These are phyloP conservation scores for Bos javanicus DNA, from an alignment of 2,113 vertebrate genomes.

Conservation along the genomic window DNA sequence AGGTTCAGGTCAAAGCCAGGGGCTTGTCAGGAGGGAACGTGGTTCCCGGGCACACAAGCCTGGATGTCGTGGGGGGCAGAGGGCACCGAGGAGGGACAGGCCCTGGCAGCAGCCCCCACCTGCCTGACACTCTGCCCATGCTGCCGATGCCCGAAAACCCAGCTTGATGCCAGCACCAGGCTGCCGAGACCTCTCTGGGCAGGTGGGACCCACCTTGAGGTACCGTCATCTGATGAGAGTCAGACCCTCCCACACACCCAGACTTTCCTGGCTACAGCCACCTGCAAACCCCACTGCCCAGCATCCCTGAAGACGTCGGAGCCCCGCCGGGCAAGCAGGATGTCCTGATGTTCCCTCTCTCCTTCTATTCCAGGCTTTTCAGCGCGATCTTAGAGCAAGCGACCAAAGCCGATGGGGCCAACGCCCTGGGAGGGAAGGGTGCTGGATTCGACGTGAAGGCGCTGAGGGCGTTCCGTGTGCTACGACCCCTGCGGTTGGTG, in stretches of 20 bases:
- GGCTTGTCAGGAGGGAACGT: not conserved
- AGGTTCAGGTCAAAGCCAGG: not conserved
- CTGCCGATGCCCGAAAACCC: not conserved
- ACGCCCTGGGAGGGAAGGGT: conserved; percentile 96
- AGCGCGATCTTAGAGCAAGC: conserved; percentile 99
- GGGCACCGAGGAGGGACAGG: not conserved
- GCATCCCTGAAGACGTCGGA: not conserved
- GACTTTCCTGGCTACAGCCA: rapidly evolving
- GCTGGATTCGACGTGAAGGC: conserved; percentile 98
- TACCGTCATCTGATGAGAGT: not conserved
- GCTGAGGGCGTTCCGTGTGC: conserved; percentile 95
- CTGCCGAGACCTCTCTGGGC: not conserved
- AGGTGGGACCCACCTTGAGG: not conserved
- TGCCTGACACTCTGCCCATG: not conserved
- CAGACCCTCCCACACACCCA: rapidly evolving
- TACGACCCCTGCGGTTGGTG: conserved; percentile 95
- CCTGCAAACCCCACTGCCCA: not conserved
- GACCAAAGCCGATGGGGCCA: conserved; percentile 95
- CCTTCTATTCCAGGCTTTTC: conserved; percentile 90
- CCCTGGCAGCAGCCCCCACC: not conserved
- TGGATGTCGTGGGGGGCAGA: not conserved
- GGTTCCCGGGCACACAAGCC: not conserved
- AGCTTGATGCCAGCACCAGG: not conserved
- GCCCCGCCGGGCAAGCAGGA: not conserved
- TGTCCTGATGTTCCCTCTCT: conserved; percentile 48